Evolutionary conservation across 1,140 invertebrate genomes (phyloP).

Genomic region (Cotesia chilonis): DNA sequence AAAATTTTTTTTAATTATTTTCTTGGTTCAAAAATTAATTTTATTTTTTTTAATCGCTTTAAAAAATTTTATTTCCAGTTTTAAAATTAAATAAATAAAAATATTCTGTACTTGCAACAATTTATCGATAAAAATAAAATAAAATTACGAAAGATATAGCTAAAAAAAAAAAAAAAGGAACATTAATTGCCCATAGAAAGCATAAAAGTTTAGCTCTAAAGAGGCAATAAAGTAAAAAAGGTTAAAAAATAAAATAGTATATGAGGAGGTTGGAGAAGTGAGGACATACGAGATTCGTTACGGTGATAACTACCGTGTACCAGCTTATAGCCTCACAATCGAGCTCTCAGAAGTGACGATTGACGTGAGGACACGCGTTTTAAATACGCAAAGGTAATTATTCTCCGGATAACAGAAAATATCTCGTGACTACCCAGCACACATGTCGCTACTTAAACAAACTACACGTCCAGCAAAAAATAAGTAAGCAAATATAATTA

Average conservation of each 20-base stretch:
- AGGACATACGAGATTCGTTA: constrained; percentile 18
- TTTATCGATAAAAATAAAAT: no score
- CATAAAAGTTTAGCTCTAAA: background rate
- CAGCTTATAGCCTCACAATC: constrained; percentile 6
- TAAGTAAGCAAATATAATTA: constrained; percentile 1
- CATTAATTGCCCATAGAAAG: constrained; percentile 7
- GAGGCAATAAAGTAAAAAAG: background rate
- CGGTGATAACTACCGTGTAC: constrained; percentile 26
- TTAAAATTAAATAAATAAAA: no score
- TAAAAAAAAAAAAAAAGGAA: no score
- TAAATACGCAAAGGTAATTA: constrained; percentile 14
- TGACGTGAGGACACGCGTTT: constrained; percentile 19
- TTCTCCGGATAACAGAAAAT: constrained; percentile 11
- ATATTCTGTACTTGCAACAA: no score
- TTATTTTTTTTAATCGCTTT: no score
- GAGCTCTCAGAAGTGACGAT: constrained; percentile 15
- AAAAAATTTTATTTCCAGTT: no score
- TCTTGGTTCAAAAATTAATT: no score
- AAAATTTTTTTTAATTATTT: no score
- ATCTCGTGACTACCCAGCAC: constrained; percentile 8
- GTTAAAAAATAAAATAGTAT: background rate
- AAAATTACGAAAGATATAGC: no score
- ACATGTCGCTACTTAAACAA: background rate
- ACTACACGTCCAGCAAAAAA: background rate
- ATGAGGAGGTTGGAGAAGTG: constrained; percentile 12